Evolutionary conservation across 1,140 invertebrate genomes (phyloP), one percentile per base, ranked within the genome.

Genomic region (Musca domestica): DNA sequence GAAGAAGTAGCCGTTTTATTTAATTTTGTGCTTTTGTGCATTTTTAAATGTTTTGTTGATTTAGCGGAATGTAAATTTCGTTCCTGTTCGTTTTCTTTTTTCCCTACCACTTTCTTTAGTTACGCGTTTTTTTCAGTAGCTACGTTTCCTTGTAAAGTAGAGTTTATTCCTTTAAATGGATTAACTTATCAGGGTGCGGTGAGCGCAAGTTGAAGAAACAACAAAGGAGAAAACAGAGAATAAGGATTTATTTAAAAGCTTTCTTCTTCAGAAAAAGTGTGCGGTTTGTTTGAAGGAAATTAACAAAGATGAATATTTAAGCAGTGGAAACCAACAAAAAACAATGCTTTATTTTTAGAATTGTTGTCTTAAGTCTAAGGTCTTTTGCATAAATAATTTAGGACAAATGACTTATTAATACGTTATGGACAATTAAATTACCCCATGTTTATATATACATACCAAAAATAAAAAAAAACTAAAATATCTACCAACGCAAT

Each of bases 31-130:
- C 67, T 61, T 67, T 56, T 58, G 66, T 68, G 46, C 47, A 48
- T 47, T 63, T 68, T 68, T 78, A 77, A 75, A 77, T 75, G 75
- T 78, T 41, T 61, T 78, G 76, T 78, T 78, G 76, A 78, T 78
- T 78, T 78, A 78, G 76, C 73, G 76, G 76, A 76, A 77, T 76
- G 76, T 76, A 78, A 78, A 78, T 78, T 78, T 5, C 27, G 22
- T 61, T 61, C 15, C 34, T n/a, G 0, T 34, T 41, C 4, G 5
- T 41, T 41, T 12, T 10, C 10, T 41, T 61, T 61, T 20, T 34
- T 58, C 54, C 30, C 2, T 15, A 30, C 54, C n/a, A 10, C 12
- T 19, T 51, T 27, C 52, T 2, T 56, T 19, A 58, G 3, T 23
- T 41, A 17, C 15, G 54, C n/a, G 25, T 27, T 58, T 41, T 41